Evolutionary conservation across 2,888 invertebrate species (phyloP).

Genomic region (Agonopterix arenella): DNA sequence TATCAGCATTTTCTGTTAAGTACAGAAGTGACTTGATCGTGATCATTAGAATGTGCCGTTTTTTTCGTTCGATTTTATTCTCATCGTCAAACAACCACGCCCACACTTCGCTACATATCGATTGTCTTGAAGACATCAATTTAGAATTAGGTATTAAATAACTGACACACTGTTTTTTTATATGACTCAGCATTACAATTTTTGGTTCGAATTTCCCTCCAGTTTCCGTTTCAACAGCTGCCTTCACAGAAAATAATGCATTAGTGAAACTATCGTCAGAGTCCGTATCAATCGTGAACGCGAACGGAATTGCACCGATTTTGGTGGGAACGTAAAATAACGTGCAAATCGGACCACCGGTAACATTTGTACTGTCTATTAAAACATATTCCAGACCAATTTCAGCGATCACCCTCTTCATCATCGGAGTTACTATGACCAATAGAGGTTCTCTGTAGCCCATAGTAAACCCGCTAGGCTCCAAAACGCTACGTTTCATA

Average conservation of each 20-base stretch:
- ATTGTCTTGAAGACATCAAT: conserved; percentile 13
- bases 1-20: conserved; percentile 8
- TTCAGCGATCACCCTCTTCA: conserved; percentile 24
- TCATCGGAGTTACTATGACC: conserved; percentile 27
- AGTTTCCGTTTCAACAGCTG: conserved; percentile 17
- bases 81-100: conserved; percentile 13
- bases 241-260: conserved; percentile 22
- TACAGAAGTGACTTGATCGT: conserved; percentile 16
- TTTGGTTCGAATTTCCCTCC: conserved; percentile 23
- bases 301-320: conserved; percentile 29
- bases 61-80: conserved; percentile 11
- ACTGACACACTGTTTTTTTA: conserved; percentile 14
- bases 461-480: conserved; percentile 12
- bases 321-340: conserved; percentile 24
- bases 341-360: conserved; percentile 16
- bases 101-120: conserved; percentile 20
- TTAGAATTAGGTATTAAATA: conserved; percentile 19
- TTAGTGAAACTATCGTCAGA: conserved; percentile 18
- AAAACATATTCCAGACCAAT: conserved; percentile 21
- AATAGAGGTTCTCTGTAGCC: conserved; percentile 12
- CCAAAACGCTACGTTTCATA: conserved; percentile 9
- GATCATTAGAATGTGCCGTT: conserved; percentile 16
- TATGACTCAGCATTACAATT: conserved; percentile 19
- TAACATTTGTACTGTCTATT: conserved; percentile 20
- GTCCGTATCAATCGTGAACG: conserved; percentile 24